Evolutionary conservation across 2,113 vertebrate species (phyloP).

Genomic region (Dicrurus megarhynchus): DNA sequence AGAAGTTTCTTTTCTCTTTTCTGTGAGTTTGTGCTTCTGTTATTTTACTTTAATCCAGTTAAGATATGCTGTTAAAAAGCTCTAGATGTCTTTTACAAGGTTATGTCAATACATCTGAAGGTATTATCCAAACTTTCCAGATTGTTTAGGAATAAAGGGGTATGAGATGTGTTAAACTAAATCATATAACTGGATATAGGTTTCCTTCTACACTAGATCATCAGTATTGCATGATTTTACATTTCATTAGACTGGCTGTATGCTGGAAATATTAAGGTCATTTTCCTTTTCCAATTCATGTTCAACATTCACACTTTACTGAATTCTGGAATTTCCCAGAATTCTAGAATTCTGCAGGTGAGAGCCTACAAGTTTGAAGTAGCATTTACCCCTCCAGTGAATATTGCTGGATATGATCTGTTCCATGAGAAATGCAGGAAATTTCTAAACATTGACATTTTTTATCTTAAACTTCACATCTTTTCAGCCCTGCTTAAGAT

Average conservation of each 20-base stretch:
- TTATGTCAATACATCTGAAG: background rate
- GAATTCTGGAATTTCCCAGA: background rate
- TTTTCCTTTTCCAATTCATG: background rate
- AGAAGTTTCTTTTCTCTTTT: background rate
- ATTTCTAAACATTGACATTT: background rate
- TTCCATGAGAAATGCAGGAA: background rate
- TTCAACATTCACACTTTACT: background rate
- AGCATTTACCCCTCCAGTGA: background rate
- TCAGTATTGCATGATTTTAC: background rate
- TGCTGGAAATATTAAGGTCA: background rate
- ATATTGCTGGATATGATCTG: background rate
- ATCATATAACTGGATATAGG: background rate
- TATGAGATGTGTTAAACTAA: background rate
- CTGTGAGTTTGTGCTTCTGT: background rate
- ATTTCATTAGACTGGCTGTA: background rate
- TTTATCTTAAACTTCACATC: background rate
- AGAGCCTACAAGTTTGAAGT: background rate
- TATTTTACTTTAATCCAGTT: background rate
- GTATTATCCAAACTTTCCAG: background rate
- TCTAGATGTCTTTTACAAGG: background rate
- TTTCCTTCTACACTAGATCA: background rate
- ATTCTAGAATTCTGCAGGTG: background rate
- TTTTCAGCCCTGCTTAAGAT: background rate
- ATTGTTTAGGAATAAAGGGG: background rate
- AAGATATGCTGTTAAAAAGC: background rate